Base-by-base conservation (phyloP, 2,888 invertebrate species). In the Hirtodrosophila trivittata region DNA sequence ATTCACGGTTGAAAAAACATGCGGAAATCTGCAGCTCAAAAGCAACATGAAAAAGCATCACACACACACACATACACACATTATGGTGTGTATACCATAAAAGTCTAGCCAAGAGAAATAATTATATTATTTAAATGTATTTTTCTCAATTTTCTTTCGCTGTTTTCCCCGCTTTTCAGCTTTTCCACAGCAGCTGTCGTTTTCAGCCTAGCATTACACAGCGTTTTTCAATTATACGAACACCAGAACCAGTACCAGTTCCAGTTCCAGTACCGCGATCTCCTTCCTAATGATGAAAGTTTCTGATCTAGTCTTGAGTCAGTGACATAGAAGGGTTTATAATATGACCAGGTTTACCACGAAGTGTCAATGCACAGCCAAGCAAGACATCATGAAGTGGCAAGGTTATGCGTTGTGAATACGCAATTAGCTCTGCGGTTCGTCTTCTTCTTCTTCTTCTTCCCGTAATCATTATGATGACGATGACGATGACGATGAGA, bases 1-100 rank as follows among this genome's bases (percentile, higher is more conserved):
- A 77, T 86, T 78, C 70, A 84, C 84, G 84, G 78, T 87, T 87
- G 84, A 77, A 80, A 70, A 74, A 86, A 64, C 84, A 87, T 84
- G 83, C 80, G 87, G 87, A 84, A 84, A 87, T 85, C 66, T 82
- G 26, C 33, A 57, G 49, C 43, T 37, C 54, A 70, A 64, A 55
- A 57, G 35, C 32, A 25, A 54, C 54, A 42, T 33, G 39, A 57
- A 66, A 66, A 39, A 35, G 30, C 37, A 26, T 9, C 43, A 16
- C 14, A 30, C 3, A 16, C 13, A 41, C 1, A 21, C 2, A 51
- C 9, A 18, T 6, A 58, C 21, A 47, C 6, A 14, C 12, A 26
- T 3, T 21, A 21, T 21, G 5, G 18, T 21, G 18, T 21, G 3
- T 21, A 21, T 7, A 26, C 8, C 3, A 52, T 47, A 66, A 62